Conservation (phyloP, 1,140 invertebrate species). For the Drepana arcuata region DNA sequence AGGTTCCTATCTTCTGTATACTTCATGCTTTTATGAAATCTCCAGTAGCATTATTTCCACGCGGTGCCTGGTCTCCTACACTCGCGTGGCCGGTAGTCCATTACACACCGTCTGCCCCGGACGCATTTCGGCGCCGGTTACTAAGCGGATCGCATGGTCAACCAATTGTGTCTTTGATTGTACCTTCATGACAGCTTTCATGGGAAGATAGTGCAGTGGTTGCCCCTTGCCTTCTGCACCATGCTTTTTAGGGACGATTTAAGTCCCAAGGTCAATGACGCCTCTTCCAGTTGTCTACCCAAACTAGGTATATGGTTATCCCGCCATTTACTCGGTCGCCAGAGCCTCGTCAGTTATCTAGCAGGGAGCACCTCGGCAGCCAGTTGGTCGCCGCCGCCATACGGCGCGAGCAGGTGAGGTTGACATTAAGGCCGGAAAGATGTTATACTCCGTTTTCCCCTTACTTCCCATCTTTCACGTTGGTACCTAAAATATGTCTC, state of each 20-base stretch:
- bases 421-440: constrained; percentile 1
- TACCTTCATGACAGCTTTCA: not conserved
- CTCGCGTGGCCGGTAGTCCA: not conserved
- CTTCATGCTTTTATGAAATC: not conserved
- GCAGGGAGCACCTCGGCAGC: constrained; percentile 6
- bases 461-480: too few relatives aligned
- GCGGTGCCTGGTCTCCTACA: not conserved
- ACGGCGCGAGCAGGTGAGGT: constrained; percentile 1
- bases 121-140: constrained; percentile 3
- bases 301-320: constrained; percentile 1
- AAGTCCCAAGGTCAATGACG: constrained; percentile 1
- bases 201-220: constrained; percentile 1
- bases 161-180: not conserved
- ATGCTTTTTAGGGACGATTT: not conserved
- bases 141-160: constrained; percentile 1
- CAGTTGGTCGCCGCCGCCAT: not conserved
- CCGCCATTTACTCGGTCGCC: constrained; percentile 5
- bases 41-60: not conserved
- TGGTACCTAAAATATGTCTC: too few relatives aligned
- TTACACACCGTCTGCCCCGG: constrained; percentile 3
- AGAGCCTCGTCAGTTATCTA: constrained; percentile 6
- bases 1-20: not conserved
- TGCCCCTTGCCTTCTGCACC: constrained; percentile 1
- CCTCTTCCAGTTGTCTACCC: constrained; percentile 1
- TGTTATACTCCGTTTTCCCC: constrained; percentile 1